These are phyloP conservation scores for Phaenicophaeus curvirostris DNA, from an alignment of 2,797 vertebrate species.

Conservation along the genomic window DNA sequence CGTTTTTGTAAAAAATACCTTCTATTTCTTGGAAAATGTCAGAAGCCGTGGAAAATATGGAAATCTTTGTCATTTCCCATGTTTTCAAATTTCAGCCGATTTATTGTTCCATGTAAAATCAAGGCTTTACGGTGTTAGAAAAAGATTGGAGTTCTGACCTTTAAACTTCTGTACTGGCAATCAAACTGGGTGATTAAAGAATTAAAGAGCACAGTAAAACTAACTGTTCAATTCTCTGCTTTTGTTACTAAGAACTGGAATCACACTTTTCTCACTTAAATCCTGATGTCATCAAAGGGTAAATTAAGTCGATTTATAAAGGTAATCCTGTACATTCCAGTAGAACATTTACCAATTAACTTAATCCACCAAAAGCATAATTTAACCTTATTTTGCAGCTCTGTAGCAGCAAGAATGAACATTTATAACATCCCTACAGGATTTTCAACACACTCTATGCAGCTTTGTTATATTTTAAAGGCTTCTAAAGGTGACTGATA, in stretches of 20 bases:
- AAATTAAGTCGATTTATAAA: conserved; percentile 54
- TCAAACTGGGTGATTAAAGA: not conserved
- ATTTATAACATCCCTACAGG: not conserved
- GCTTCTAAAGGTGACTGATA: conserved; percentile 7
- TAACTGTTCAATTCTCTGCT: not conserved
- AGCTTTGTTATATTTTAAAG: conserved; percentile 11
- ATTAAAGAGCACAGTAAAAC: conserved; percentile 5
- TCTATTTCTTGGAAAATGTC: not conserved
- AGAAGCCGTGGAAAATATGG: not conserved
- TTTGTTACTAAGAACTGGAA: conserved; percentile 26
- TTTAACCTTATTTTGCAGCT: conserved; percentile 32
- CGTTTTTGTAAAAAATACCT: too few species aligned
- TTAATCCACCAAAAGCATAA: conserved; percentile 4
- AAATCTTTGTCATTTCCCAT: not conserved
- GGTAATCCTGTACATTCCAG: conserved; percentile 35
- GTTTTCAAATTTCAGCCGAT: not conserved
- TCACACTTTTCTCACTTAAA: conserved; percentile 26
- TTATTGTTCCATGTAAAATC: not conserved
- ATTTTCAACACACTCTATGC: not conserved
- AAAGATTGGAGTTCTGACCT: not conserved
- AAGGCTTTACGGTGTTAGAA: not conserved
- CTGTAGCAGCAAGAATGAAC: not conserved
- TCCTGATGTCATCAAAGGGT: conserved; percentile 32
- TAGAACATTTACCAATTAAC: conserved; percentile 37
- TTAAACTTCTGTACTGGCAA: conserved; percentile 10